Base-by-base conservation (phyloP, 2,113 vertebrate genomes). In the Zosterops hypoxanthus region DNA sequence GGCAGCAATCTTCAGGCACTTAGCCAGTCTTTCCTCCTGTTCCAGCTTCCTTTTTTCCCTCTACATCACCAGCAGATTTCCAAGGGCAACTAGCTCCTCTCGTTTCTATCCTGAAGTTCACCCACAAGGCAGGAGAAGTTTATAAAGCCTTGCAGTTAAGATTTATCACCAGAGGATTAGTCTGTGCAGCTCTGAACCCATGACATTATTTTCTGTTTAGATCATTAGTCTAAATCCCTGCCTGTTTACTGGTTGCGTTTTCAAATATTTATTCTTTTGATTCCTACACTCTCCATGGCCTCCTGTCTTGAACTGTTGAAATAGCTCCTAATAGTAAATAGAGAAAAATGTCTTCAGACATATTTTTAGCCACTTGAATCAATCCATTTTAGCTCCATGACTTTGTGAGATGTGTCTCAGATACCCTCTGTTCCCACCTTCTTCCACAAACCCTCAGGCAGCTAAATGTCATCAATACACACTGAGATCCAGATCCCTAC, bases 191-290 rank as follows among this genome's bases (percentile, higher is more conserved):
- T 81, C 80, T 70, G 46, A 95, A 86, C 12, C 15, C 80, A 60
- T 18, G 6, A 88, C 76, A 41, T 83, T 88, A 44, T 73, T 90
- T 93, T 84, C 83, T 88, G 76, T 66, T 90, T 93, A 92, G 82
- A 31, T 93, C 72, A 88, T 84, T 83, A 75, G n/a, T 71, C 81
- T 86, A 94, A 94, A 84, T 57, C 44, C n/a, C 53, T 81, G 57
- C 75, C 73, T 87, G 57, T 87, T 94, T 95, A 89, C 64, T 79
- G 47, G 63, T 44, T 89, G 44, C 31, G 82, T 84, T 95, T 84
- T 79, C 57, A 95, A 94, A 92, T 92, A 84, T 93, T 92, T 97
- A 59, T 78, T 81, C n/a, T 73, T 86, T 81, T 66, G 11, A 89
- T 76, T 91, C 61, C 28, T 68, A 11, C 36, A n/a, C 12, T 71